These are phyloP conservation scores for Dysmachus trigonus DNA, from an alignment of 2,888 invertebrate genomes.

Conservation along the genomic window DNA sequence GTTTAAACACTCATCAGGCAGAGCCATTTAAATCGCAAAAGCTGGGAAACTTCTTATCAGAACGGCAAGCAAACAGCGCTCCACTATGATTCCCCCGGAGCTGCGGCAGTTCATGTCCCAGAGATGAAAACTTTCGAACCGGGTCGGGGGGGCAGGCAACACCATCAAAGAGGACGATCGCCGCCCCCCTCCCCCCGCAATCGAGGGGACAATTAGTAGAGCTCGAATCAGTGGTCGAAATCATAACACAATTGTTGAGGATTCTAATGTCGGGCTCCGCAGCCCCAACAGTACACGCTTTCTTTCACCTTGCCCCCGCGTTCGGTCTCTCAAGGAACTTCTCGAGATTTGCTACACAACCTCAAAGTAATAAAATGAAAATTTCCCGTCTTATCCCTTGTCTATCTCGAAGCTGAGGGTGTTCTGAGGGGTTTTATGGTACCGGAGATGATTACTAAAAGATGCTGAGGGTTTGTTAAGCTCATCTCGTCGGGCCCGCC, in stretches of 20 bases:
- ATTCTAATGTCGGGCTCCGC: neutral
- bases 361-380: constrained; percentile 41
- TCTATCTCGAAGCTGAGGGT: constrained; percentile 33
- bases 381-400: constrained; percentile 39
- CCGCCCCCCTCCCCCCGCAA: neutral
- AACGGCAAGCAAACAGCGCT: constrained; percentile 39
- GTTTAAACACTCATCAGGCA: constrained; percentile 42
- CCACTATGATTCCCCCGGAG: constrained; percentile 26
- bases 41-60: constrained; percentile 37
- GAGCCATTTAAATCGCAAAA: constrained; percentile 39
- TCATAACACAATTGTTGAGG: constrained; percentile 30
- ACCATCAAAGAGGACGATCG: neutral
- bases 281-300: neutral
- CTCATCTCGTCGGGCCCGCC: neutral
- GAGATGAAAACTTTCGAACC: constrained; percentile 9
- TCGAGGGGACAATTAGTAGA: constrained; percentile 34
- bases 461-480: constrained; percentile 36
- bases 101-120: constrained; percentile 9
- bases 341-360: constrained; percentile 31
- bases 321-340: neutral
- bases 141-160: no score
- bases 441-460: constrained; percentile 41
- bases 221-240: constrained; percentile 36
- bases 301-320: neutral
- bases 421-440: constrained; percentile 37